Evolutionary conservation across 2,797 vertebrate genomes (phyloP).

Genomic region (Acipenser transmontanus): DNA sequence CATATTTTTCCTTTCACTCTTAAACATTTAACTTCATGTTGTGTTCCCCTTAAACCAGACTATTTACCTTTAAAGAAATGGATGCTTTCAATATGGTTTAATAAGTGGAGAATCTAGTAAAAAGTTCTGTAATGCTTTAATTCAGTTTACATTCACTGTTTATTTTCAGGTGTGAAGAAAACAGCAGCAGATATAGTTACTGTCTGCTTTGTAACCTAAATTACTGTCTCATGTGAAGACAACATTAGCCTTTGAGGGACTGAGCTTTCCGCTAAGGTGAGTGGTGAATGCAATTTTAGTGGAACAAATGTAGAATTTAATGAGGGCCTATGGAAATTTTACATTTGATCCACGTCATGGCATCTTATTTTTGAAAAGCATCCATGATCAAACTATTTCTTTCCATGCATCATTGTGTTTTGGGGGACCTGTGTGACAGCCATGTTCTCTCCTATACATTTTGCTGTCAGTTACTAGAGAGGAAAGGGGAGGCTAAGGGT

Average conservation of each 20-base stretch:
- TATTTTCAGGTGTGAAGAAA: too few species aligned
- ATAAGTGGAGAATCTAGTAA: too few species aligned
- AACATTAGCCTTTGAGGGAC: neutral
- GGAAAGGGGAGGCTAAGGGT: conserved; percentile 1
- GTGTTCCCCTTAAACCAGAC: too few species aligned
- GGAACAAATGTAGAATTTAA: conserved; percentile 2
- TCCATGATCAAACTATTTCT: conserved; percentile 3
- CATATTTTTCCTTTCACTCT: too few species aligned
- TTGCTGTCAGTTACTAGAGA: neutral
- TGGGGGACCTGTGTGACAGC: neutral
- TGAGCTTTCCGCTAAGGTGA: neutral
- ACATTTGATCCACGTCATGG: conserved; percentile 3
- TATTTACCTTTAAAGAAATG: too few species aligned
- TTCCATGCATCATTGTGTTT: neutral
- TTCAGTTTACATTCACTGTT: too few species aligned
- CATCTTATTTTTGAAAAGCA: neutral
- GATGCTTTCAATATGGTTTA: too few species aligned
- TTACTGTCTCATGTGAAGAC: neutral
- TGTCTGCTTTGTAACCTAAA: too few species aligned
- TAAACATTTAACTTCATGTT: too few species aligned
- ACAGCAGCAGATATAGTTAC: too few species aligned
- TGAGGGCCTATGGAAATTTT: neutral
- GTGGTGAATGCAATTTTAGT: neutral
- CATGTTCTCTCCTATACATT: conserved; percentile 1
- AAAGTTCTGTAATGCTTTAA: too few species aligned